A percentile compares a stretch with the other conserved stretches of the same genome.
phyloP scores from a whole-genome alignment of 92 coral and sea anemone species.

The Virgularia gustaviana region DNA sequence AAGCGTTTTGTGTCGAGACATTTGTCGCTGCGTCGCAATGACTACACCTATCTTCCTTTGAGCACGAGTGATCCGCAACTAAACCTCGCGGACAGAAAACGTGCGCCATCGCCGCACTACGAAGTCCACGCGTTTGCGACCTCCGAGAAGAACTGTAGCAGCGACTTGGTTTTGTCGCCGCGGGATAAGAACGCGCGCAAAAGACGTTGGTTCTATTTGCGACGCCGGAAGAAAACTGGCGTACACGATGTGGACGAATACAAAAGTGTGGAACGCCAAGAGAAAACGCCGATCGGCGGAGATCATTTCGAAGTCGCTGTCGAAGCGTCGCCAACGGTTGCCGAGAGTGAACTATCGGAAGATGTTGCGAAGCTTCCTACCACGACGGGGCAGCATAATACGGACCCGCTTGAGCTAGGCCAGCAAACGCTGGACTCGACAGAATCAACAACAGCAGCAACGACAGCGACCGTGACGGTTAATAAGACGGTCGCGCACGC shows the following conservation, averaged over 20 bases:
- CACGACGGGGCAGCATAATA: too few relatives aligned
- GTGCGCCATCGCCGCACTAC: background rate
- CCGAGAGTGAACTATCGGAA: background rate
- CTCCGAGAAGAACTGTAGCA: background rate
- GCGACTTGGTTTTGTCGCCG: too few relatives aligned
- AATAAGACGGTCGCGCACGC: background rate
- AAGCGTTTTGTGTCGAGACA: slow-evolving; percentile 25
- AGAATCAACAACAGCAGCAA: too few relatives aligned
- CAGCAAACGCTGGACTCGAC: background rate
- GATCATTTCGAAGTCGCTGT: slow-evolving; percentile 22
- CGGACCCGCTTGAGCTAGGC: background rate
- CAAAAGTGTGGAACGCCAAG: background rate
- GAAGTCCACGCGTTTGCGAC: background rate
- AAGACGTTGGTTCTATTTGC: background rate
- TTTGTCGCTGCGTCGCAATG: slow-evolving; percentile 9
- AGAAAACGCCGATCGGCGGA: background rate
- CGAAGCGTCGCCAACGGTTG: slow-evolving; percentile 10
- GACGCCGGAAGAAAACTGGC: slow-evolving; percentile 17
- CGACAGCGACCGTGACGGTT: background rate
- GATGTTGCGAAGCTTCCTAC: background rate
- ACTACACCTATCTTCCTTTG: background rate
- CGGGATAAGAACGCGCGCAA: background rate
- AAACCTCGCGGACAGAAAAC: background rate
- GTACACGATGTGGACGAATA: background rate
- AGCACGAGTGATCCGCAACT: slow-evolving; percentile 25